phyloP scores from a whole-genome alignment of 2,797 vertebrate genomes.

The Lagodon rhomboides region DNA sequence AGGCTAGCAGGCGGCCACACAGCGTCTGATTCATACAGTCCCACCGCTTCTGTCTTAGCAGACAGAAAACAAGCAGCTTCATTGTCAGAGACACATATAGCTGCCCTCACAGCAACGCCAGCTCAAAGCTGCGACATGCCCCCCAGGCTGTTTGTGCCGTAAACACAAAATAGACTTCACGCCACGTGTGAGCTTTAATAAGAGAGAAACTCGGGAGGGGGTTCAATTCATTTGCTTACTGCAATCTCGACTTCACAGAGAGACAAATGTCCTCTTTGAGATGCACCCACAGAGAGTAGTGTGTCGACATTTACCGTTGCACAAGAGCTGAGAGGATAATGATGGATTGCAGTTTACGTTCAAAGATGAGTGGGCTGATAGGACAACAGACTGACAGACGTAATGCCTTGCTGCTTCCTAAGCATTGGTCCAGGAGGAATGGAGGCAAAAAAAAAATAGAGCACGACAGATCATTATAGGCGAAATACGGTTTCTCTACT shows the following conservation, averaged over 20 bases:
- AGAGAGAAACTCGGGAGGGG: not conserved
- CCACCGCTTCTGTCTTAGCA: slow-evolving; percentile 62
- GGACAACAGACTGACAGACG: not conserved
- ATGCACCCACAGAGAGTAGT: not conserved
- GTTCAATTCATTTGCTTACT: not conserved
- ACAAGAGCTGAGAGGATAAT: not conserved
- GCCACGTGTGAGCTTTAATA: not conserved
- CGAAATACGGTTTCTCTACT: not conserved
- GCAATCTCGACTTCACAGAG: not conserved
- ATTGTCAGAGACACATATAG: slow-evolving; percentile 57
- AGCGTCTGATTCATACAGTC: slow-evolving; percentile 72
- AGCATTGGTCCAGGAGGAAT: not conserved
- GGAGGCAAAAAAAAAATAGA: slow-evolving; percentile 4
- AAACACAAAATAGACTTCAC: slow-evolving; percentile 10
- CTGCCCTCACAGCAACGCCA: slow-evolving; percentile 38
- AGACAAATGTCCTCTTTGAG: not conserved
- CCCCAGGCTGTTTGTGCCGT: slow-evolving; percentile 6
- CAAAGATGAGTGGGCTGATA: not conserved
- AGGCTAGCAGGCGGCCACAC: slow-evolving; percentile 60
- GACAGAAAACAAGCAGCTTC: slow-evolving; percentile 55
- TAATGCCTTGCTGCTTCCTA: not conserved
- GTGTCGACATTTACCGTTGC: not conserved
- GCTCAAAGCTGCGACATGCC: slow-evolving; percentile 13
- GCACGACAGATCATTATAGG: slow-evolving; percentile 16
- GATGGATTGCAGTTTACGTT: not conserved